phyloP scores from a whole-genome alignment of 1,140 invertebrate species.

The Drosophila sturtevanti region DNA sequence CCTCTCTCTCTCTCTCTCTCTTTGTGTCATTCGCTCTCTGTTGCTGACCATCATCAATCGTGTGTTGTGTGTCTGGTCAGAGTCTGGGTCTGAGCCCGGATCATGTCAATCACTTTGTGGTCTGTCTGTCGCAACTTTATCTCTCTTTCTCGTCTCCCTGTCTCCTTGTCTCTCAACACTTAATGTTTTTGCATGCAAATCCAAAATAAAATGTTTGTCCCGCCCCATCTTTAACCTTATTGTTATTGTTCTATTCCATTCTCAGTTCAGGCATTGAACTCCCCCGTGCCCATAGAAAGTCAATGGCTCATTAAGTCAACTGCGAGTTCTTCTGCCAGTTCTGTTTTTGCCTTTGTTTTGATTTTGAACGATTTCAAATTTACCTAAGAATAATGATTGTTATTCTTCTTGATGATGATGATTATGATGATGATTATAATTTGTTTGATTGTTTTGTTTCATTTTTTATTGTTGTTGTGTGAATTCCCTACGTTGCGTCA shows the following conservation, averaged over 20 bases:
- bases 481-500: slow-evolving; percentile 24
- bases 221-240: neutral
- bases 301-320: slow-evolving; percentile 50
- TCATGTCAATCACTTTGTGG: slow-evolving; percentile 9
- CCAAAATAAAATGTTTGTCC: neutral
- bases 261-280: slow-evolving; percentile 40
- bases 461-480: no score
- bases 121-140: slow-evolving; percentile 11
- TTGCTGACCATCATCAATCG: neutral
- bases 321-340: slow-evolving; percentile 23
- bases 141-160: neutral
- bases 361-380: slow-evolving; percentile 1
- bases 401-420: neutral
- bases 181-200: slow-evolving; percentile 45
- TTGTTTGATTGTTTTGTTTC: neutral
- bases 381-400: neutral
- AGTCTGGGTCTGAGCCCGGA: slow-evolving; percentile 10
- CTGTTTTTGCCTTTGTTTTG: neutral
- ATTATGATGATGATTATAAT: neutral
- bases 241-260: slow-evolving; percentile 12
- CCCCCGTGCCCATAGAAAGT: slow-evolving; percentile 6
- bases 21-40: no score
- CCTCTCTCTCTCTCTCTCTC: no score
- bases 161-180: no score
- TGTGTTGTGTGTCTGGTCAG: neutral